These are phyloP conservation scores for Gallinago solitaria DNA, from an alignment of 2,797 vertebrate species.

Conservation along the genomic window DNA sequence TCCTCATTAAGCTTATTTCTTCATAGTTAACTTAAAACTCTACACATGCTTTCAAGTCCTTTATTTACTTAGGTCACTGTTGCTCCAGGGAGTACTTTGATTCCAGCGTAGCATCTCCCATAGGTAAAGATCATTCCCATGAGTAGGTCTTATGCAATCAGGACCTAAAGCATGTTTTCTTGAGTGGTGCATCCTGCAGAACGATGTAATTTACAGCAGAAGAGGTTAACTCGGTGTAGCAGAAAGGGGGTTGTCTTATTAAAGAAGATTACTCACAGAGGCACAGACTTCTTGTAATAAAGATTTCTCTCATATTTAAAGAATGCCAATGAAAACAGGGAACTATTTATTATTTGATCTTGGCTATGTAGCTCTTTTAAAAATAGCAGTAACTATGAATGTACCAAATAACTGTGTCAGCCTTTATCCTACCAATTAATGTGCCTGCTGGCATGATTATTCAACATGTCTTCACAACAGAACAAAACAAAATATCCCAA, in stretches of 20 bases:
- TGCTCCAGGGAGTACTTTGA: not conserved
- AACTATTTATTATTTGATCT: constrained; percentile 56
- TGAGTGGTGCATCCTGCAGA: not conserved
- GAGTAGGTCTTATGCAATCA: not conserved
- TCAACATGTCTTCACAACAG: not conserved
- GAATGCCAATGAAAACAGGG: not conserved
- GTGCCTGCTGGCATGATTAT: not conserved
- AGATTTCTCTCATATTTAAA: constrained; percentile 36
- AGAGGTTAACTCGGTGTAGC: not conserved
- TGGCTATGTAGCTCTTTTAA: not conserved
- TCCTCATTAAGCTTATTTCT: constrained; percentile 45
- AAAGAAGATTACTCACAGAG: not conserved
- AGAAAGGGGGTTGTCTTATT: not conserved
- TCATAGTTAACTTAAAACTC: not conserved
- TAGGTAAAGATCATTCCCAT: not conserved
- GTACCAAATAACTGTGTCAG: constrained; percentile 12
- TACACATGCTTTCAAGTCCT: not conserved
- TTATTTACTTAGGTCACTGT: not conserved
- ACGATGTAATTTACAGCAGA: not conserved
- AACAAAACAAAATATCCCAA: not conserved
- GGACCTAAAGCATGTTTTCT: not conserved
- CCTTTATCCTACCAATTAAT: not conserved
- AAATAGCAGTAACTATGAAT: not conserved
- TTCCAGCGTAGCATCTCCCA: not conserved
- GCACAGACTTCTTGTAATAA: not conserved